Base-by-base conservation (phyloP, 2,888 invertebrate genomes). In the Omphaloscelis lunosa region DNA sequence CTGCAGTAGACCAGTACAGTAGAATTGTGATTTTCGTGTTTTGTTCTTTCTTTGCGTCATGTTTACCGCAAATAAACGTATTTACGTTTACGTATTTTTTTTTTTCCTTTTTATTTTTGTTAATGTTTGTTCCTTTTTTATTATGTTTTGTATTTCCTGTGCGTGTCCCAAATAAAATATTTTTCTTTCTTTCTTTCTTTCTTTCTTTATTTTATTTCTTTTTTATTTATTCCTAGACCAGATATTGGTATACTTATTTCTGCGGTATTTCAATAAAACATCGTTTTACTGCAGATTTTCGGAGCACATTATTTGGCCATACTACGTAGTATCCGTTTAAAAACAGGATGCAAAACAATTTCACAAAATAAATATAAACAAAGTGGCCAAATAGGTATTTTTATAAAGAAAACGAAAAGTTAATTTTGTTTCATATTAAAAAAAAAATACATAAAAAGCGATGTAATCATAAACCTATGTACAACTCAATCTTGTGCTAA, bases 401-500 rank as follows among this genome's bases (percentile, higher is more conserved):
- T 34, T 15, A 20, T 11, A 1, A 29, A 4, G 9, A 53, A 73
- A 27, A 29, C 17, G 0, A 51, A 27, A 56, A 12, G 5, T 53
- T 27, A 20, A 11, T 45, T 63, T 48, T 0, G 6, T 7, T 23
- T 1, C 1, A 7, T 48, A 29, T 0, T 11, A 39, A 45, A 51
- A 61, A 65, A 5, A 72, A 45, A 48, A 29, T 11, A 29, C 0
- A 56, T 7, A 59, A 41, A 59, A 61, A 73, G 7, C 71, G 29
- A 78, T 75, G 71, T 56, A 69, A 66, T 71, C 68, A 79, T 72
- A 74, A 75, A 63, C 72, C 68, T 71, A 79, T 72, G 72, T 20
- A 51, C 69, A 71, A 71, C 62, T 72, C 82, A 83, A 83, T 84
- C 72, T 75, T 68, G 59, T 20, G 20, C 68, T 85, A 83, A 84